Base-by-base conservation (phyloP, 92 coral and sea anemone genomes). In the Epizoanthus ramosus region DNA sequence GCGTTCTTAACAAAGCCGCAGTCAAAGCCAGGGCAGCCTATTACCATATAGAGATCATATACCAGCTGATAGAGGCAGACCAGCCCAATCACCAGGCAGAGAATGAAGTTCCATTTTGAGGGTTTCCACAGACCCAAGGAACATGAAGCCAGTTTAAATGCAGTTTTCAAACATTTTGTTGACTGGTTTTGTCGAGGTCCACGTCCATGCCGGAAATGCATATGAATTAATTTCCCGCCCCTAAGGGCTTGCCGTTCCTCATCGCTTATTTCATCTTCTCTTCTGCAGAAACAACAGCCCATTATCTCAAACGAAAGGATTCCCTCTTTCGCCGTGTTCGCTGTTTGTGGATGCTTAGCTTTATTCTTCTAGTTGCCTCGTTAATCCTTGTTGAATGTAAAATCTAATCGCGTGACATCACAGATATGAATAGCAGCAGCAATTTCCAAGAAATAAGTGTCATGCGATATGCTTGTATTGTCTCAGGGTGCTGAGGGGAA, bases 91-190 rank as follows among this genome's bases (percentile, higher is more conserved):
- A 79, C 19, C 28, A 87, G 70, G 47, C 89, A 80, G 7, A 87
- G 63, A 14, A 90, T 21, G 18, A 60, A 73, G 57, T 80, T 89
- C 77, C 88, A 77, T 28, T 64, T 83, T 16, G 81, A 70, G 6
- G 90, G 90, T 15, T 87, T 79, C 92, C 93, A 92, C 52, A 92
- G 25, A 19, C 96, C 93, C 31, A 90, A 86, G 5, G 73, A 69
- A 58, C 58, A 37, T 24, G 84, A 90, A 33, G 79, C 16, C 19
- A 71, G 53, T 71, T 92, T 89, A 54, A 84, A 57, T 37, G 74
- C 64, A 53, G 61, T 41, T 54, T 63, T 43, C 16, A 85, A 56
- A 8, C 13, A 18, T 73, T 43, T 63, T 63, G 37, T 15, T 10
- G 54, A 63, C 22, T 35, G 37, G 47, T 35, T 41, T 60, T 41